Conservation (phyloP, 2,888 invertebrate genomes). For the Gymnocheta viridis region DNA sequence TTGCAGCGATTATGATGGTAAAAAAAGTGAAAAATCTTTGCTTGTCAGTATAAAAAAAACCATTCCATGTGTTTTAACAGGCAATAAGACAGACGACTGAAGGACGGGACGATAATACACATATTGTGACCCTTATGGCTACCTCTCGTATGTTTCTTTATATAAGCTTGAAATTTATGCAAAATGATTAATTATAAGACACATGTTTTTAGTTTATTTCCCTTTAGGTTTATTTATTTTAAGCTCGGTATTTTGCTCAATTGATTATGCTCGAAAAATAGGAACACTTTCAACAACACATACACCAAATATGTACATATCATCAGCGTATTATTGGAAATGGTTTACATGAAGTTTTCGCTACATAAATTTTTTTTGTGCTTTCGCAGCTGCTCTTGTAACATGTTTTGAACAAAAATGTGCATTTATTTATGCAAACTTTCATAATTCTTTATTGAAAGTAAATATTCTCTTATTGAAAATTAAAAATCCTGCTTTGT, state of each 20-base stretch:
- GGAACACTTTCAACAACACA: not conserved
- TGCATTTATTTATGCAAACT: too few species aligned
- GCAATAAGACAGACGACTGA: not conserved
- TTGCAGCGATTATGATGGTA: not conserved
- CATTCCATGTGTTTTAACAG: not conserved
- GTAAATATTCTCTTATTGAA: too few species aligned
- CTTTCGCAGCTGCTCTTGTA: too few species aligned
- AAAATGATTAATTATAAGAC: not conserved
- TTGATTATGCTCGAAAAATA: not conserved
- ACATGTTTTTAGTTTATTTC: conserved; percentile 39
- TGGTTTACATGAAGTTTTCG: too few species aligned
- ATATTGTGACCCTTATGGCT: conserved; percentile 2
- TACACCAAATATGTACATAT: too few species aligned
- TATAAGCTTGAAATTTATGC: not conserved
- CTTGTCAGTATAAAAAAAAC: not conserved
- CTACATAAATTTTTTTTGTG: too few species aligned
- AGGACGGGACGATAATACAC: not conserved
- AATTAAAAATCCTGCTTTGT: too few species aligned
- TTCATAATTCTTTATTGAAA: too few species aligned
- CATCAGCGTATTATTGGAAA: too few species aligned
- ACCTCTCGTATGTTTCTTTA: not conserved
- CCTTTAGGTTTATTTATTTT: not conserved
- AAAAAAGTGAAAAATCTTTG: conserved; percentile 2
- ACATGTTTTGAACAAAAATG: too few species aligned
- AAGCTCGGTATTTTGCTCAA: not conserved